Conservation (phyloP, 2,888 invertebrate species). For the Hemicrepidius hirtus region DNA sequence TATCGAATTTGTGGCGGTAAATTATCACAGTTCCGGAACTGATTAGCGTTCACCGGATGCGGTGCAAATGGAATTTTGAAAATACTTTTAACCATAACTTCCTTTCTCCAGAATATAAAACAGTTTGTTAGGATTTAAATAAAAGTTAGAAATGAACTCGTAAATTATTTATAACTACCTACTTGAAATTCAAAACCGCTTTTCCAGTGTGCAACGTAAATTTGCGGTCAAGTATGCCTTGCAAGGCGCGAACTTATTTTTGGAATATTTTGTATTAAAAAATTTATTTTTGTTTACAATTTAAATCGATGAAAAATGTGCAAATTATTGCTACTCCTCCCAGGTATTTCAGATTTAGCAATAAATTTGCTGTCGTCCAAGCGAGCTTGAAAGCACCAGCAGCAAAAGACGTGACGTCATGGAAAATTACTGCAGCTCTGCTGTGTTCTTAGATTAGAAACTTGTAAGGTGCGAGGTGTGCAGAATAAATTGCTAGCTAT, state of each 20-base stretch:
- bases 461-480: slow-evolving; percentile 34
- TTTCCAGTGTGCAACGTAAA: neutral
- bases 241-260: neutral
- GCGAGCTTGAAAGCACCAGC: slow-evolving; percentile 14
- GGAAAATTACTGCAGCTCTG: slow-evolving; percentile 43
- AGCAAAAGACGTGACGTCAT: slow-evolving; percentile 48
- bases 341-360: neutral
- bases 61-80: neutral
- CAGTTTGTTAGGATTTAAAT: too few relatives aligned
- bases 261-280: neutral
- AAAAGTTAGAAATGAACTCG: too few relatives aligned
- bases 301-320: neutral
- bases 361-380: neutral
- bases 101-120: neutral
- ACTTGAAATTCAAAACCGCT: neutral
- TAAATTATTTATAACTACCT: neutral
- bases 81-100: neutral
- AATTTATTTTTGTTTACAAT: neutral
- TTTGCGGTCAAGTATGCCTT: slow-evolving; percentile 1
- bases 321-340: neutral
- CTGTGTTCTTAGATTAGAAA: slow-evolving; percentile 32
- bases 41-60: slow-evolving; percentile 18
- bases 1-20: neutral
- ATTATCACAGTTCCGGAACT: neutral
- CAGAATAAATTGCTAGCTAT: too few relatives aligned